Evolutionary conservation across 2,113 vertebrate species (phyloP).

Genomic region (Anhinga anhinga): DNA sequence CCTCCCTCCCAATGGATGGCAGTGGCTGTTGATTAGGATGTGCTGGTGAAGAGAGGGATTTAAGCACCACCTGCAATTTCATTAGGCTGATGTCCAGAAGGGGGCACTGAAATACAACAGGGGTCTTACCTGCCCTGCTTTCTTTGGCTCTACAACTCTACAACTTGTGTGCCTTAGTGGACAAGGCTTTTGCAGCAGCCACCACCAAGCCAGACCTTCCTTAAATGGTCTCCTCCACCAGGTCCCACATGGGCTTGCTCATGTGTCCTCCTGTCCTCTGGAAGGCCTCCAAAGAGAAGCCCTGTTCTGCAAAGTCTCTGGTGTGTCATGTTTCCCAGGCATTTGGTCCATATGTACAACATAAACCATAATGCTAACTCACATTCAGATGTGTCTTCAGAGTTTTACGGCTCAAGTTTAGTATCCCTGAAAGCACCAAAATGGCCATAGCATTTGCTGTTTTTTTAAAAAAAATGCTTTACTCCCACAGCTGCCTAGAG

Average conservation of each 20-base stretch:
- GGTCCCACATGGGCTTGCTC: background rate
- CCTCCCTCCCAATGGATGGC: background rate
- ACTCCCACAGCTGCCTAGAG: background rate
- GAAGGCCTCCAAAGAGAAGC: background rate
- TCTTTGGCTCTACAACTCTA: background rate
- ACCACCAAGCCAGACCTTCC: background rate
- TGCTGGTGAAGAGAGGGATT: background rate
- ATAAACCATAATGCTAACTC: background rate
- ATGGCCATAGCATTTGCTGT: background rate
- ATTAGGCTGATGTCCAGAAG: background rate
- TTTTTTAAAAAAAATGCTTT: background rate
- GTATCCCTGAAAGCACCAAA: background rate
- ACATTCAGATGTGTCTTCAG: background rate
- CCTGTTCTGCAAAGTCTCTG: accelerated
- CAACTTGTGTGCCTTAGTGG: background rate
- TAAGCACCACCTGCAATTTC: background rate
- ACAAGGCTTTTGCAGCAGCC: background rate
- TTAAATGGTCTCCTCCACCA: background rate
- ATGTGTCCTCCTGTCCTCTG: accelerated
- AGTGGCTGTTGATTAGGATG: background rate
- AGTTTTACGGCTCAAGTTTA: background rate
- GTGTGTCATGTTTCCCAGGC: background rate
- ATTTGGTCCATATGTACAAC: background rate
- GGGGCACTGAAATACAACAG: background rate
- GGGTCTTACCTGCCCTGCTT: background rate